Evolutionary conservation across 1,140 invertebrate genomes (phyloP).

Genomic region (Drosophila carrolli): DNA sequence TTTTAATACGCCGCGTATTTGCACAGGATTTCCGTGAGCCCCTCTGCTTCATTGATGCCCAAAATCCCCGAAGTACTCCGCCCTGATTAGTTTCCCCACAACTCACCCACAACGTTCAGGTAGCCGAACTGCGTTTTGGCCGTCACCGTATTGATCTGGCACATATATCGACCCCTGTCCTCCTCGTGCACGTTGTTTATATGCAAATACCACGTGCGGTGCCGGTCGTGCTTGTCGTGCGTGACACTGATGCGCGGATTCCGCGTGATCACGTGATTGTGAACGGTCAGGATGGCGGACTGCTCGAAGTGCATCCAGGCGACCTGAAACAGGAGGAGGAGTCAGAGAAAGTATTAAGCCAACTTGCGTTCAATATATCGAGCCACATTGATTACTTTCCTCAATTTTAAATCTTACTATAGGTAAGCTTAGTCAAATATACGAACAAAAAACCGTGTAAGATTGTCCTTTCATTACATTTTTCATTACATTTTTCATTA

Average conservation of each 20-base stretch:
- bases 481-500: too few relatives aligned
- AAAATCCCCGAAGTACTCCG: constrained; percentile 5
- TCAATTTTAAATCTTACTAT: too few relatives aligned
- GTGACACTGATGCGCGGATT: constrained; percentile 96
- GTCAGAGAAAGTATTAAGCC: neutral
- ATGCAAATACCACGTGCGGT: constrained; percentile 95
- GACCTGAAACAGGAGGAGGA: constrained; percentile 88
- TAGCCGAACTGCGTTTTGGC: constrained; percentile 96
- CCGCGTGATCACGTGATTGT: constrained; percentile 95
- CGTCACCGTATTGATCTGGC: constrained; percentile 97
- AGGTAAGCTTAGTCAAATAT: too few relatives aligned
- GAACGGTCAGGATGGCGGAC: constrained; percentile 95
- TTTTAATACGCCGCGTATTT: constrained; percentile 76
- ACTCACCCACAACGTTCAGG: constrained; percentile 96
- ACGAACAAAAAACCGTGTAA: too few relatives aligned
- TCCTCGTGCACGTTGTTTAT: constrained; percentile 95
- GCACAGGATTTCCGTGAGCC: constrained; percentile 49
- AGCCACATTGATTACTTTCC: too few relatives aligned
- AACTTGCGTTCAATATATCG: too few relatives aligned
- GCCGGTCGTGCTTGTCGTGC: constrained; percentile 90
- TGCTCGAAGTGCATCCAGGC: constrained; percentile 98
- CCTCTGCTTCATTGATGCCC: too few relatives aligned
- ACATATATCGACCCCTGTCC: constrained; percentile 97
- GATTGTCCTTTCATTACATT: too few relatives aligned
- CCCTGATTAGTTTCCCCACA: constrained; percentile 51